phyloP scores from a whole-genome alignment of 2,888 invertebrate genomes.

The Linyphia triangularis region DNA sequence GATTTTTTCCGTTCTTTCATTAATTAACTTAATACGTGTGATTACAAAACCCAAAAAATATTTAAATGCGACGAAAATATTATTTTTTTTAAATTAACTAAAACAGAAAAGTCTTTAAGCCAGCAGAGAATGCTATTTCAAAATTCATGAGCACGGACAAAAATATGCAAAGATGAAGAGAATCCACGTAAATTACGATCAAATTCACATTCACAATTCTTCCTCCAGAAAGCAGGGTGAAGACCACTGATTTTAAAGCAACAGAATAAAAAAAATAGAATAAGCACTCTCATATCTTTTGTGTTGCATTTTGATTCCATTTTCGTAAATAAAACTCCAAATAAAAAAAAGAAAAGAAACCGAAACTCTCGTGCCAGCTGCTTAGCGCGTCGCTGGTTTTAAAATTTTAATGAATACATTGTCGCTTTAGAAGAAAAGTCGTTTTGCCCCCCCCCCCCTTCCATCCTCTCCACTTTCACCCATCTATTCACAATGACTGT shows the following conservation, averaged over 20 bases:
- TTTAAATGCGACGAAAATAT: not conserved
- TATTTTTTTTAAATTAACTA: constrained; percentile 1
- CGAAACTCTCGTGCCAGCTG: constrained; percentile 35
- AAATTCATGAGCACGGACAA: constrained; percentile 34
- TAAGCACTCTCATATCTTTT: constrained; percentile 18
- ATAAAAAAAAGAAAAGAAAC: constrained; percentile 21
- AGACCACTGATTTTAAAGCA: constrained; percentile 23
- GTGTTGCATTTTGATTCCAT: constrained; percentile 54
- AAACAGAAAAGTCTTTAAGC: constrained; percentile 28
- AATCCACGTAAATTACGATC: constrained; percentile 49
- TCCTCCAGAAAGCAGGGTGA: constrained; percentile 15
- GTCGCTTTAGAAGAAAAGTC: constrained; percentile 57
- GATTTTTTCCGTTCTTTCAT: not conserved
- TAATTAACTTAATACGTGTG: constrained; percentile 13
- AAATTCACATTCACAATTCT: constrained; percentile 53
- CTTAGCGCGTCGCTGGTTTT: constrained; percentile 57
- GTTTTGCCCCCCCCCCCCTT: constrained; percentile 55
- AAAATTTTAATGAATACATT: constrained; percentile 75
- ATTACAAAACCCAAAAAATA: constrained; percentile 11
- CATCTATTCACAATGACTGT: constrained; percentile 63
- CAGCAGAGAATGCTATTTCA: constrained; percentile 1
- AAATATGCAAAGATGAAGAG: constrained; percentile 28
- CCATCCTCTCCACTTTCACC: not conserved
- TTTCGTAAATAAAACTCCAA: constrained; percentile 28
- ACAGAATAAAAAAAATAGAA: not conserved